Percentiles rank a stretch among this genome's conserved stretches.
phyloP scores from a whole-genome alignment of 1,140 invertebrate genomes.

The Drosophila tani region DNA sequence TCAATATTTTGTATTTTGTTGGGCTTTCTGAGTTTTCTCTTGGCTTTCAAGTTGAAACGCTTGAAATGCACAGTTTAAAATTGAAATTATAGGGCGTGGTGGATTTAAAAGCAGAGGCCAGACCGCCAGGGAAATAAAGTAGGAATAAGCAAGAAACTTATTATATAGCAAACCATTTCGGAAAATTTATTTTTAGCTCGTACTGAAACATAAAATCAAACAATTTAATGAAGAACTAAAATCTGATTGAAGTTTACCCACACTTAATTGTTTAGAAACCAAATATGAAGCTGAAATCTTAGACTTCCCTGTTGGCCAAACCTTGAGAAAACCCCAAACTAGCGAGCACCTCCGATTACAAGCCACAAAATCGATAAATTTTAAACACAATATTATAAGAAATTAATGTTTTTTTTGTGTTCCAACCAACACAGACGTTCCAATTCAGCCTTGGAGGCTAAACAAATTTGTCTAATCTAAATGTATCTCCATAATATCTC shows the following conservation, averaged over 20 bases:
- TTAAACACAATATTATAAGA: conserved; percentile 1
- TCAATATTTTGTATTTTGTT: conserved; percentile 39
- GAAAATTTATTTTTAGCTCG: background rate
- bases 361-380: conserved; percentile 23
- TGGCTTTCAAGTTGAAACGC: conserved; percentile 16
- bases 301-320: conserved; percentile 7
- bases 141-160: background rate
- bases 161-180: background rate
- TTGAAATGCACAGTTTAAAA: conserved; percentile 62
- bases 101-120: background rate
- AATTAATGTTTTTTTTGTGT: conserved; percentile 23
- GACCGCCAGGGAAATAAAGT: background rate
- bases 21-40: conserved; percentile 37
- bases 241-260: no score
- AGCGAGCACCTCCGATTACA: conserved; percentile 32
- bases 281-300: background rate
- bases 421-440: conserved; percentile 1
- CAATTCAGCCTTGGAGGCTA: conserved; percentile 20
- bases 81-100: conserved; percentile 45
- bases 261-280: no score
- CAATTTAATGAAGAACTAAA: no score
- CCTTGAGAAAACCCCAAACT: conserved; percentile 12
- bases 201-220: background rate
- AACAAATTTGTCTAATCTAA: conserved; percentile 43
- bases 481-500: conserved; percentile 22